Evolutionary conservation across 2,797 vertebrate species (phyloP).

Genomic region (Holocentrus rufus): DNA sequence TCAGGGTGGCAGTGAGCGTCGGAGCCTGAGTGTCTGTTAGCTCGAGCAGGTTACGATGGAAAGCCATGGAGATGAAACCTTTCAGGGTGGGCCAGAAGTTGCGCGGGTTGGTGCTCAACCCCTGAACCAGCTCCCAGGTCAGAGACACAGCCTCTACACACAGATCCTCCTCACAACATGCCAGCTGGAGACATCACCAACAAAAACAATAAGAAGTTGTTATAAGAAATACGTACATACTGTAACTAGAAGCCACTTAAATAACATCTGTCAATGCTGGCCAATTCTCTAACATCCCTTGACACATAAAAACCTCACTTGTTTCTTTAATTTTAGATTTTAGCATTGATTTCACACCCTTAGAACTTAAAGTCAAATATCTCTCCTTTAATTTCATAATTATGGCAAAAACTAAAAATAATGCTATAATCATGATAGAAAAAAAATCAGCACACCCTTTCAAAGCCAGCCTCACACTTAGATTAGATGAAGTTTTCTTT

Average conservation of each 20-base stretch:
- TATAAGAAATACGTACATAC: no score
- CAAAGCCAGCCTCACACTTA: no score
- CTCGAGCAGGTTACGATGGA: slow-evolving; percentile 83
- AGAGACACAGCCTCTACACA: slow-evolving; percentile 87
- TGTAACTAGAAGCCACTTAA: no score
- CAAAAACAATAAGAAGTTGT: neutral
- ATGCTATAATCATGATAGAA: no score
- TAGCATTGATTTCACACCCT: no score
- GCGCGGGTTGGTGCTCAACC: slow-evolving; percentile 89
- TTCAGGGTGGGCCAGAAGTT: slow-evolving; percentile 93
- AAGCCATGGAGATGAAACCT: slow-evolving; percentile 87
- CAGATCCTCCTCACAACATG: slow-evolving; percentile 78
- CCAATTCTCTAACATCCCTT: neutral
- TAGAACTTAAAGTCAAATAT: no score
- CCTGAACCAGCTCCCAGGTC: slow-evolving; percentile 88
- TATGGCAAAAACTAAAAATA: no score
- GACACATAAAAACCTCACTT: neutral
- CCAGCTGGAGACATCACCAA: slow-evolving; percentile 78
- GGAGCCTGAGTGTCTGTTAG: slow-evolving; percentile 79
- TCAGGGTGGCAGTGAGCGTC: slow-evolving; percentile 80
- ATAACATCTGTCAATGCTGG: no score
- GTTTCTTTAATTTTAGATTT: no score
- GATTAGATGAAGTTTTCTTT: no score
- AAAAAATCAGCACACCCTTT: no score
- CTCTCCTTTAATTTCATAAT: no score